Evolutionary conservation across 1,140 invertebrate species (phyloP), one percentile per base, ranked within the genome.

Genomic region (Antheraea mylitta): DNA sequence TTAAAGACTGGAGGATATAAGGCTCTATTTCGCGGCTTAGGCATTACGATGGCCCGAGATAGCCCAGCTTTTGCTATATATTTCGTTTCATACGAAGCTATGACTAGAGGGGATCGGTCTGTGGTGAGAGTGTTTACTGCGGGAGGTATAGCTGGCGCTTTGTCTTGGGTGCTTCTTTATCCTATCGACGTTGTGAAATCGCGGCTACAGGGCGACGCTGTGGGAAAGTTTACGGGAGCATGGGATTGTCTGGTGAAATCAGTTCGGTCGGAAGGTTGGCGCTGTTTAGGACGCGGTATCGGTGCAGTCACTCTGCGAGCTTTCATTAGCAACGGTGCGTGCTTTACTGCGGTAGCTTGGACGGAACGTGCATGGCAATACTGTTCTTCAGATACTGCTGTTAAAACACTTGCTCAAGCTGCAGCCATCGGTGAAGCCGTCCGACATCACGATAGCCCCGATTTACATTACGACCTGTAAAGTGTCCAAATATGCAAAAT

Each of bases 101-200:
- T 97, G 75, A 94, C 94, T 22, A 81, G 93, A 19, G 79, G 82
- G 18, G 86, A 92, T 48, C 81, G 83, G 3, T 91, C 89, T 7
- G 90, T 95, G 0, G 68, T 89, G 2, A 93, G 89, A 58, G 95
- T 97, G 80, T 92, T 98, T 53, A 80, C 95, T 53, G 96, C 96
- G 0, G 98, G 98, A 18, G 98, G 98, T 7, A 60, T 95, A 0
- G 97, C 97, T 0, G 97, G 98, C n/a, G 94, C 95, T 19, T 79
- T 94, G 0, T 98, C 97, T 0, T 99, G 98, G 98, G 74, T 97
- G 0, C 74, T 97, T 1, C 94, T 96, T 3, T 99, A 98, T 85
- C 98, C 98, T 0, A 84, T 98, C 1, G 98, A 99, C 87, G 96
- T 98, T 0, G 92, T 99, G 8, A 99, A 99, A 85, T 97, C 98